A percentile compares a stretch with the other conserved stretches of the same genome.
These are phyloP conservation scores for Agrotis puta DNA, from an alignment of 2,888 invertebrate species.

Conservation along the genomic window DNA sequence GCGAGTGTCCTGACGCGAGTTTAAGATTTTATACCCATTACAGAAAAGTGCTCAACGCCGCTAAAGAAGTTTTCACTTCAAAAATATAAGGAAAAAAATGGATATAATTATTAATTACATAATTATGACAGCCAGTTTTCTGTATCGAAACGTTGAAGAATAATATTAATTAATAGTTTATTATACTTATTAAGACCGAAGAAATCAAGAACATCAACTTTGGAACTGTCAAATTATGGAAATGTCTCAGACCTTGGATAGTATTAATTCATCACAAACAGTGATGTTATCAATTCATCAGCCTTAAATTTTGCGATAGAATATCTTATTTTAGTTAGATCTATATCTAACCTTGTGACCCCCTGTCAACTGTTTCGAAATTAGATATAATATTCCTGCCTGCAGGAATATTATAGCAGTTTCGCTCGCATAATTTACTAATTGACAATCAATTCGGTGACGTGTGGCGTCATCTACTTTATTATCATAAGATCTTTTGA, in stretches of 20 bases:
- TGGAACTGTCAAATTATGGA: conserved; percentile 5
- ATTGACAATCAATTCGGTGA: too few species aligned
- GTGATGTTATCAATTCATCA: conserved; percentile 19
- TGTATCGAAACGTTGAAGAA: conserved; percentile 22
- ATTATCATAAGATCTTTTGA: too few species aligned
- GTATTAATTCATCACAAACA: conserved; percentile 11
- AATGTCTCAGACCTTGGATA: conserved; percentile 2
- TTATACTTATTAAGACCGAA: conserved; percentile 15
- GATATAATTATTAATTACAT: conserved; percentile 38
- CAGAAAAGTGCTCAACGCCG: too few species aligned
- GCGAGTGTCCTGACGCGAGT: too few species aligned
- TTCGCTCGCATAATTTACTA: too few species aligned
- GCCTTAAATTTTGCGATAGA: background rate
- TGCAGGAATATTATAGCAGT: too few species aligned
- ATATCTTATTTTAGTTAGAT: conserved; percentile 21
- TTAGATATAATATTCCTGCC: background rate
- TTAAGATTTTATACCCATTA: too few species aligned
- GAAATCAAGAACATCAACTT: conserved; percentile 22
- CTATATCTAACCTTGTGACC: conserved; percentile 1
- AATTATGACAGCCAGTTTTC: conserved; percentile 34
- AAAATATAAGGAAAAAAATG: too few species aligned
- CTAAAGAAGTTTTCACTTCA: too few species aligned
- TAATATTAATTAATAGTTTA: conserved; percentile 29
- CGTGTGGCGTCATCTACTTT: too few species aligned
- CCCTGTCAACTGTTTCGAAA: background rate